Conservation (phyloP, 2,888 invertebrate species). For the Lottia scabra region DNA sequence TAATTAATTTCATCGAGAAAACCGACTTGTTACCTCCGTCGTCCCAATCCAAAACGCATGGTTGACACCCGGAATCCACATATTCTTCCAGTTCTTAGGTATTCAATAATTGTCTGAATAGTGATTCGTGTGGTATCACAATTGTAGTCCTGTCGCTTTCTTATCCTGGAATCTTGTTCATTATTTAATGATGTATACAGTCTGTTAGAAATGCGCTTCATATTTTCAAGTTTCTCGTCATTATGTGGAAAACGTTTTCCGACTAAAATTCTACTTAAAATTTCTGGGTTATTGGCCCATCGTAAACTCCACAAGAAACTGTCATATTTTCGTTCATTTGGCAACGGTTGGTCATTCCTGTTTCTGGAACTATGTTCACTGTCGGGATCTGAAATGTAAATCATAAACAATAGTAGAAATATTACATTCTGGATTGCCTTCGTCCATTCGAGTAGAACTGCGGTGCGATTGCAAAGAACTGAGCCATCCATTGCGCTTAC, state of each 20-base stretch:
- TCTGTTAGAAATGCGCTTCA: neutral
- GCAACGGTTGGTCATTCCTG: too few species aligned
- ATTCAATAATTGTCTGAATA: slow-evolving; percentile 17
- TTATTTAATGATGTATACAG: neutral
- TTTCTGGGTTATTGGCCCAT: neutral
- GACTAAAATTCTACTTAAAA: neutral
- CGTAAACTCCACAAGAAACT: neutral
- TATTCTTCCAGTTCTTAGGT: slow-evolving; percentile 20
- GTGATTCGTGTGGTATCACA: slow-evolving; percentile 21
- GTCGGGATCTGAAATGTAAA: too few species aligned
- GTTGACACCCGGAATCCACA: slow-evolving; percentile 20
- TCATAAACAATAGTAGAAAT: too few species aligned
- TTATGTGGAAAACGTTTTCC: neutral
- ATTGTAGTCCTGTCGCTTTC: slow-evolving; percentile 7
- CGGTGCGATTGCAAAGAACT: too few species aligned
- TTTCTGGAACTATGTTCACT: too few species aligned
- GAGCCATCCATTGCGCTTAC: too few species aligned
- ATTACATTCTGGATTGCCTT: too few species aligned
- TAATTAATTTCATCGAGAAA: too few species aligned
- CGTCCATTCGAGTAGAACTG: too few species aligned
- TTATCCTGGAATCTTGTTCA: neutral
- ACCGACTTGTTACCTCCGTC: slow-evolving; percentile 6
- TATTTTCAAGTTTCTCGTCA: neutral
- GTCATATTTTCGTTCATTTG: neutral
- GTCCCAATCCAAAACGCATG: slow-evolving; percentile 25